These are phyloP conservation scores for Onthophagus taurus DNA, from an alignment of 1,140 invertebrate species.

Conservation along the genomic window DNA sequence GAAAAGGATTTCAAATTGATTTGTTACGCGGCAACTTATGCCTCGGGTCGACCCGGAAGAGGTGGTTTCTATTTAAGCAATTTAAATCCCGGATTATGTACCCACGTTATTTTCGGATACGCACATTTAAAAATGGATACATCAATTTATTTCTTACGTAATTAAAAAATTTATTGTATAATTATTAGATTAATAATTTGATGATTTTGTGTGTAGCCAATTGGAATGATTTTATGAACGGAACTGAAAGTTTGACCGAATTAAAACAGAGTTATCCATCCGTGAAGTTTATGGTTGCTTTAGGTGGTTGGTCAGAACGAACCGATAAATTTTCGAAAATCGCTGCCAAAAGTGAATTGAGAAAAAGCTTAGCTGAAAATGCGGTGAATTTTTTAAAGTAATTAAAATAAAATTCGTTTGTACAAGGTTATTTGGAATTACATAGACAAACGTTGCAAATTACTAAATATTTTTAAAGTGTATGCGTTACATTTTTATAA, in stretches of 20 bases:
- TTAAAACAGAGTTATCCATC: conserved; percentile 60
- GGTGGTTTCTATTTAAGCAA: neutral
- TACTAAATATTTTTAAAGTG: no score
- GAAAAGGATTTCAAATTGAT: no score
- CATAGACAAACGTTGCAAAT: no score
- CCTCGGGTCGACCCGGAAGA: conserved; percentile 1
- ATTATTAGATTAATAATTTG: neutral
- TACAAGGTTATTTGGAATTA: no score
- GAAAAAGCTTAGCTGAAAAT: conserved; percentile 55
- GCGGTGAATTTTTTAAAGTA: conserved; percentile 54
- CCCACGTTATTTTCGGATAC: neutral
- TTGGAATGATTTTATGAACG: conserved; percentile 50
- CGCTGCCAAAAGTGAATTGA: conserved; percentile 45
- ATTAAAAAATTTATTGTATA: neutral
- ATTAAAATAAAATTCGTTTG: conserved; percentile 8
- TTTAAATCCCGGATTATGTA: conserved; percentile 1
- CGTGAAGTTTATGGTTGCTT: conserved; percentile 67
- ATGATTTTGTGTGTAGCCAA: neutral
- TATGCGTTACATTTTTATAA: no score
- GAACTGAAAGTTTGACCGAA: conserved; percentile 61
- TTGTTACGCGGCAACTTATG: conserved; percentile 6
- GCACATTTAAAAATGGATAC: neutral
- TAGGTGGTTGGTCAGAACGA: conserved; percentile 85
- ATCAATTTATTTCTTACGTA: conserved; percentile 1
- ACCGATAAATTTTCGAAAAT: conserved; percentile 69